Evolutionary conservation across 2,888 invertebrate species (phyloP).

Genomic region (Rotaria sp.): DNA sequence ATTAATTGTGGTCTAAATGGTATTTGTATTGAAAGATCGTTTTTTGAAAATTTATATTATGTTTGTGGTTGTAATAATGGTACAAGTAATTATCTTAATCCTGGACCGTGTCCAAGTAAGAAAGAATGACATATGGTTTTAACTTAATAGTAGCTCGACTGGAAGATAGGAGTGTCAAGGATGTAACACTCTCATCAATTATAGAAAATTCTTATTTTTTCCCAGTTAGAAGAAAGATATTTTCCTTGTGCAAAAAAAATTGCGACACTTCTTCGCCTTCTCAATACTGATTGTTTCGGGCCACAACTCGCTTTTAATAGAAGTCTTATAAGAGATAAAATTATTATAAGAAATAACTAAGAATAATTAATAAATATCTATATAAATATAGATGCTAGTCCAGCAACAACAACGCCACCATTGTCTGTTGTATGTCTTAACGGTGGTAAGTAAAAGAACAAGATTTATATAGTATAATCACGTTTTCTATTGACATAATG

Average conservation of each 20-base stretch:
- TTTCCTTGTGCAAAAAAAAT: no score
- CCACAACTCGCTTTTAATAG: no score
- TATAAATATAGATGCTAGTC: background rate
- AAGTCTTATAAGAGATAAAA: background rate
- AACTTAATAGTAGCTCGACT: no score
- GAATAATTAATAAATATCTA: background rate
- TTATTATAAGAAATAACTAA: background rate
- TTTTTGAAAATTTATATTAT: background rate
- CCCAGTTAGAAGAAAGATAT: no score
- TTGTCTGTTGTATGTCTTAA: background rate
- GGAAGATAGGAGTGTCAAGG: no score
- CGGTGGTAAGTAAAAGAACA: background rate
- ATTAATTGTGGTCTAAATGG: background rate
- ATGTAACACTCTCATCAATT: no score
- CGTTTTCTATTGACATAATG: background rate
- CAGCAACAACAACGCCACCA: background rate
- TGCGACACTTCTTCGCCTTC: no score
- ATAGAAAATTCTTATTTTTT: no score
- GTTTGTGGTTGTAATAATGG: background rate
- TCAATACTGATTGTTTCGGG: no score
- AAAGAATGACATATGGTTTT: background rate
- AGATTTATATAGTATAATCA: background rate
- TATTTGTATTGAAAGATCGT: background rate
- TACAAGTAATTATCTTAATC: background rate
- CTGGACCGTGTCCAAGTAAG: background rate